A percentile compares a stretch with the other conserved stretches of the same genome.
These are phyloP conservation scores for Lanius ludovicianus DNA, from an alignment of 2,113 vertebrate species.

Conservation along the genomic window DNA sequence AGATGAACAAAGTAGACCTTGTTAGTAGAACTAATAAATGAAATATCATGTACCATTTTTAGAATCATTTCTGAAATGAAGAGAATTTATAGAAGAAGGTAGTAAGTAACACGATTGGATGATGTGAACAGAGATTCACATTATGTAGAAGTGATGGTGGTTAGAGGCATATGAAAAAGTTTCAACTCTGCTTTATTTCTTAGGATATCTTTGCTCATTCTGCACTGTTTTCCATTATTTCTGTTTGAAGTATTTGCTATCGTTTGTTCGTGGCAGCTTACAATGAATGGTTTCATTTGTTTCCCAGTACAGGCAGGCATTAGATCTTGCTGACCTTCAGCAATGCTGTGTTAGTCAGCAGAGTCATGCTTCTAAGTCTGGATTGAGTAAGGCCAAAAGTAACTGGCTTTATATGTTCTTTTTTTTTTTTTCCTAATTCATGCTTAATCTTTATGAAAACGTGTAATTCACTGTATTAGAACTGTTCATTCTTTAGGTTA, in stretches of 20 bases:
- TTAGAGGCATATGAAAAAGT: background rate
- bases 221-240: slow-evolving; percentile 30
- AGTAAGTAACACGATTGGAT: background rate
- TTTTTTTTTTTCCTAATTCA: background rate
- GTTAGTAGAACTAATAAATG: background rate
- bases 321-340: slow-evolving; percentile 65
- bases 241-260: slow-evolving; percentile 45
- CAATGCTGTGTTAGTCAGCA: slow-evolving; percentile 12
- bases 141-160: background rate
- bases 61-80: background rate
- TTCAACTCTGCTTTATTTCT: background rate
- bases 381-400: slow-evolving; percentile 3
- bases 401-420: background rate
- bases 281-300: slow-evolving; percentile 57
- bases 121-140: background rate
- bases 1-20: background rate
- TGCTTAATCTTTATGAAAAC: slow-evolving; percentile 16
- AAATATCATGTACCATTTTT: background rate
- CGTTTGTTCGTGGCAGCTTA: background rate
- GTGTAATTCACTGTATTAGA: background rate
- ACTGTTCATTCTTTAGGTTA: background rate
- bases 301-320: slow-evolving; percentile 21
- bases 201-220: slow-evolving; percentile 7
- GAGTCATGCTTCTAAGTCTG: slow-evolving; percentile 18
- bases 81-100: background rate